Conservation (phyloP, 2,888 invertebrate genomes). For the Heteromyza rotundicornis region DNA sequence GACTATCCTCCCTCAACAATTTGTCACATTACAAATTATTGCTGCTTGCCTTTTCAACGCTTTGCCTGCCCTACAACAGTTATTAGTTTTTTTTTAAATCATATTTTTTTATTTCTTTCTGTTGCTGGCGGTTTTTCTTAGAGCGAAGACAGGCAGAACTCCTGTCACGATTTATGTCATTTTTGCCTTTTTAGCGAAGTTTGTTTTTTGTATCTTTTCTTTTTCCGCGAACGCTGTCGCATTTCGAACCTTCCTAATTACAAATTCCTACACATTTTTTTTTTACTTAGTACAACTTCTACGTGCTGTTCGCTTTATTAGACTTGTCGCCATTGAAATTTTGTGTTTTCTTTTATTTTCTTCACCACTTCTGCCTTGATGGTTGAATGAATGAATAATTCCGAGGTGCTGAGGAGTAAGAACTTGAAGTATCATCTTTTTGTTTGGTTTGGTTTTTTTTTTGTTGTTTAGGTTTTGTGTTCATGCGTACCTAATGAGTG, state of each 20-base stretch:
- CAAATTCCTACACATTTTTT: background rate
- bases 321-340: background rate
- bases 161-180: background rate
- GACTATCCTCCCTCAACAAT: background rate
- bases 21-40: conserved; percentile 2
- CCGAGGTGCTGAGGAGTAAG: too few species aligned
- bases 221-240: too few species aligned
- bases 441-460: too few species aligned
- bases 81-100: background rate
- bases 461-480: background rate
- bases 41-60: background rate
- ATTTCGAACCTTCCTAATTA: background rate
- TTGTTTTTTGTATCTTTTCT: background rate
- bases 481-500: background rate
- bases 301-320: conserved; percentile 5
- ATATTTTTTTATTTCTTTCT: background rate
- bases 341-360: background rate
- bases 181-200: background rate
- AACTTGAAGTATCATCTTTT: too few species aligned
- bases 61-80: background rate
- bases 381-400: too few species aligned
- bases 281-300: background rate
- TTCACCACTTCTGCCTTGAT: background rate
- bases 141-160: background rate
- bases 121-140: too few species aligned